Evolutionary conservation across 2,113 vertebrate genomes (phyloP), one percentile per base, ranked within the genome.

Genomic region (Grantiella picta): DNA sequence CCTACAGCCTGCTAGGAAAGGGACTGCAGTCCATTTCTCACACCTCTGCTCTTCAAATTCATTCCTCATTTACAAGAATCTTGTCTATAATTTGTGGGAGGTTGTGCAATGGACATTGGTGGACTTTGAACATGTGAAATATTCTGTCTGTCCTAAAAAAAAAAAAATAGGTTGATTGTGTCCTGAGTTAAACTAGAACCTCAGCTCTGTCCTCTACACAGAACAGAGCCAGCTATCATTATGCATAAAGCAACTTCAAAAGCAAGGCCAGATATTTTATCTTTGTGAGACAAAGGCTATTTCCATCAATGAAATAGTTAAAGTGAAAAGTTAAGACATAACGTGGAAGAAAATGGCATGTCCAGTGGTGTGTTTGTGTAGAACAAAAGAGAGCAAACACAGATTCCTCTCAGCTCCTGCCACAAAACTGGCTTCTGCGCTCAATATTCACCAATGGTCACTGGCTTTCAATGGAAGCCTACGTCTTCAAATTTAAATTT

Each of bases 111-210:
- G 60, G 27, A 6, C 5, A n/a, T 6, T 12, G 25, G 17, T 47
- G 25, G 27, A 42, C 44, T 89, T 63, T 4, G 4, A 66, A 17
- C 1, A 54, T 0, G 0, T 35, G 2, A 70, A 86, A 75, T 49
- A 59, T 18, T 72, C 20, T 49, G 14, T 6, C 33, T 59, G 20
- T 31, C 10, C 16, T 59, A 21, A 71, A n/a, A 50, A 40, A 31
- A 65, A 22, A 22, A 44, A 76, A 8, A 20, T 2, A 76, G 10
- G 9, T n/a, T 2, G 0, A 21, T 20, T 73, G 13, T 40, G 6
- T 71, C 21, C 31, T 1, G 17, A 45, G 25, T 40, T 31, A 50
- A 80, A 44, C 24, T 24, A n/a, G 9, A 82, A 6, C 53, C 18
- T 61, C 47, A 53, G 0, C 36, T 66, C 42, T 33, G 18, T 12